Percentiles rank a stretch among this genome's conserved stretches.
phyloP scores from a whole-genome alignment of 2,888 invertebrate genomes.

The Eupithecia subfuscata region DNA sequence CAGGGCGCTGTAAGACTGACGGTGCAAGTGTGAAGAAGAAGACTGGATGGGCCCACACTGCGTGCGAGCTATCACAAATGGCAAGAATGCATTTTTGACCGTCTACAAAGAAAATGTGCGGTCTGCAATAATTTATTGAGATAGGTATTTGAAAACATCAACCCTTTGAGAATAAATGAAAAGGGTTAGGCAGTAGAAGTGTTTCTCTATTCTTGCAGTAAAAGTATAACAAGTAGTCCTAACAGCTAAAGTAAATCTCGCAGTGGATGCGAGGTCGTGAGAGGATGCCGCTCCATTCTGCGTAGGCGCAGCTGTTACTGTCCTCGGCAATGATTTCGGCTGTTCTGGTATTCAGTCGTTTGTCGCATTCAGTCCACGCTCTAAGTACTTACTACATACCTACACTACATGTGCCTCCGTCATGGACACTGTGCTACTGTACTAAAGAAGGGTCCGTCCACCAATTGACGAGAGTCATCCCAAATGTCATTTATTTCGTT shows the following conservation, averaged over 20 bases:
- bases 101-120: no score
- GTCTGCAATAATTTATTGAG: no score
- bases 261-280: background rate
- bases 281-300: background rate
- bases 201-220: background rate
- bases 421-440: background rate
- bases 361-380: background rate
- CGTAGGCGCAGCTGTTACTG: background rate
- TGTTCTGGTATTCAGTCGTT: background rate
- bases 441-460: background rate
- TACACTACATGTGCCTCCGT: background rate
- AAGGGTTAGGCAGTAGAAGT: background rate
- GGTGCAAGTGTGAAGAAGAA: no score
- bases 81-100: no score
- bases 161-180: background rate
- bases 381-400: background rate
- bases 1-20: no score
- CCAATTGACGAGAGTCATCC: background rate
- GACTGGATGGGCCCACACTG: no score
- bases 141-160: background rate
- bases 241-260: background rate
- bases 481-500: background rate
- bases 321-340: background rate
- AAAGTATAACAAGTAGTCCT: background rate
- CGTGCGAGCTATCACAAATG: no score